Evolutionary conservation across 2,113 vertebrate genomes (phyloP).

Genomic region (Miniopterus natalensis): DNA sequence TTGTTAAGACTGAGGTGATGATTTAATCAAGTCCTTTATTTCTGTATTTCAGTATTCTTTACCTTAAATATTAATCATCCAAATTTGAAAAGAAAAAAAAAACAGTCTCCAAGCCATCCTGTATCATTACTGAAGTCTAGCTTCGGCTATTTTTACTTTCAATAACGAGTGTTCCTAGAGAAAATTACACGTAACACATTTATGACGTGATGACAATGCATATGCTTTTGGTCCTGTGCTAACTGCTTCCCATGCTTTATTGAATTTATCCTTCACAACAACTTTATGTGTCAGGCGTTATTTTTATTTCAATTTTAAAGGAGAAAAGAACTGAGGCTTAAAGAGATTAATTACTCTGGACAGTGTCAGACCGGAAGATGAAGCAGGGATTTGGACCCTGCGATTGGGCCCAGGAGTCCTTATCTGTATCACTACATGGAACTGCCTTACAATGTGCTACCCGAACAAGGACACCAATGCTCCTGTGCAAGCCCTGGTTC

Average conservation of each 20-base stretch:
- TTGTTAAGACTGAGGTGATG: neutral
- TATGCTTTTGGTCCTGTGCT: neutral
- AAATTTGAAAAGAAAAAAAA: conserved; percentile 38
- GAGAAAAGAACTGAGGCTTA: neutral
- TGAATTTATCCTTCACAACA: neutral
- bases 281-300: neutral
- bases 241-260: neutral
- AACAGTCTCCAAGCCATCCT: neutral
- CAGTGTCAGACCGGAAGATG: neutral
- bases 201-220: neutral
- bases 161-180: neutral
- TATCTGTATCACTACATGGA: neutral
- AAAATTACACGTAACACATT: neutral
- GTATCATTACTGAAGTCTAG: neutral
- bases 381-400: neutral
- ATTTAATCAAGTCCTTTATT: conserved; percentile 34
- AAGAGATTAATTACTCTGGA: neutral
- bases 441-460: no score
- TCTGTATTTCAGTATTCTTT: conserved; percentile 16
- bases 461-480: neutral
- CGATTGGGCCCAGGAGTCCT: rapidly evolving
- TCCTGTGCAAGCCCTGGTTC: neutral
- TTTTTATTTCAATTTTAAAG: neutral
- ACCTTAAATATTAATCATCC: conserved; percentile 40
- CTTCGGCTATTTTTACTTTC: conserved; percentile 38